These are phyloP conservation scores for Sycophaga agraensis DNA, from an alignment of 1,140 invertebrate genomes.

Conservation along the genomic window DNA sequence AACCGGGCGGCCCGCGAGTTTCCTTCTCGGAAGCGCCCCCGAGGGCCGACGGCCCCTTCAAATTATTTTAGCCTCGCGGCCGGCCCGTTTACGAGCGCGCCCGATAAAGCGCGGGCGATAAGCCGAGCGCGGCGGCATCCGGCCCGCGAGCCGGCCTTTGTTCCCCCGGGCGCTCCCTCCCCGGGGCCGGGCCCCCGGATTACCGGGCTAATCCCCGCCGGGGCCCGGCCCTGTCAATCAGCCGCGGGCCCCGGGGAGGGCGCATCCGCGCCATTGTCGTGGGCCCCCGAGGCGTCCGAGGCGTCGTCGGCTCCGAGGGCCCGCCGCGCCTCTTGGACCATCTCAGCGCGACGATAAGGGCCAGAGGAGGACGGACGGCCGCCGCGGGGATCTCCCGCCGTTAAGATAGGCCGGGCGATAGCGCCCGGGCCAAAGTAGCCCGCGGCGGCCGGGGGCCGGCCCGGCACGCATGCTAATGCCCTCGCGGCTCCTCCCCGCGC, in stretches of 20 bases:
- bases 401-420: no score
- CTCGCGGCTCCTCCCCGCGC: not conserved
- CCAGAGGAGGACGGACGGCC: not conserved
- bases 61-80: no score
- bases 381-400: not conserved
- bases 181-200: no score
- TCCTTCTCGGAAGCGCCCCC: no score
- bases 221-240: not conserved
- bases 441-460: not conserved
- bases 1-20: constrained; percentile 38
- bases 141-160: no score
- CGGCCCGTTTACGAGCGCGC: no score
- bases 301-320: not conserved
- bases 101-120: constrained; percentile 27
- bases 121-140: not conserved
- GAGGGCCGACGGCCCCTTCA: no score
- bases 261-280: no score
- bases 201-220: no score
- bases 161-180: no score
- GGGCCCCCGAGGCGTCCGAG: not conserved
- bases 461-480: constrained; percentile 32
- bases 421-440: no score
- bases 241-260: no score
- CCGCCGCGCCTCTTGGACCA: not conserved
- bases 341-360: not conserved